Evolutionary conservation across 2,888 invertebrate species (phyloP), one percentile per base, ranked within the genome.

Genomic region (Sphaerolaimus hirsutus): DNA sequence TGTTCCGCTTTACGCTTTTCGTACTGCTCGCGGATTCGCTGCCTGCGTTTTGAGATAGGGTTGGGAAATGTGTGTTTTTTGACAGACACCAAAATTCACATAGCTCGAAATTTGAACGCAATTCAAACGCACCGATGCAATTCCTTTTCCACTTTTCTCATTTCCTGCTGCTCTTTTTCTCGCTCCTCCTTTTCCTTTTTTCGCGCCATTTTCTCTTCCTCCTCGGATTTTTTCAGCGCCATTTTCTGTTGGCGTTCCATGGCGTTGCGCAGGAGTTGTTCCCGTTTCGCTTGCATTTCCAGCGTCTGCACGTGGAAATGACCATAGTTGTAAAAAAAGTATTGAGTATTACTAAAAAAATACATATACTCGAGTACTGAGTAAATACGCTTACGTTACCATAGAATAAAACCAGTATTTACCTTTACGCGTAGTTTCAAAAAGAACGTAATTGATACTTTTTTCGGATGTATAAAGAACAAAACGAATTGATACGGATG

Each of bases 1-100:
- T 50, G 44, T 35, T 49, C 46, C 14, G 41, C 50, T 27, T 50
- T 50, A 4, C 25, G 10, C 4, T 24, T 2, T 26, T 48, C 43
- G 40, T 50, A 50, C 29, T 48, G 26, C 42, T 50, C 48, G 32
- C 14, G 43, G 22, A 46, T 37, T 14, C 46, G 32, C 24, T 45
- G 48, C 21, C 49, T 49, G 43, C 27, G 48, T n/a, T n/a, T n/a
- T n/a, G n/a, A n/a, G n/a, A n/a, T n/a, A n/a, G n/a, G n/a, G n/a
- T n/a, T n/a, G n/a, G n/a, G n/a, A n/a, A n/a, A n/a, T n/a, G n/a
- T n/a, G n/a, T n/a, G n/a, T n/a, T n/a, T n/a, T n/a, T n/a, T n/a
- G n/a, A n/a, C n/a, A n/a, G n/a, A n/a, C n/a, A n/a, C n/a, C n/a
- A n/a, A n/a, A n/a, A n/a, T n/a, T n/a, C n/a, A n/a, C n/a, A n/a